A percentile compares a stretch with the other conserved stretches of the same genome.
Conservation (phyloP, 1,140 invertebrate species). For the Agrilus planipennis region DNA sequence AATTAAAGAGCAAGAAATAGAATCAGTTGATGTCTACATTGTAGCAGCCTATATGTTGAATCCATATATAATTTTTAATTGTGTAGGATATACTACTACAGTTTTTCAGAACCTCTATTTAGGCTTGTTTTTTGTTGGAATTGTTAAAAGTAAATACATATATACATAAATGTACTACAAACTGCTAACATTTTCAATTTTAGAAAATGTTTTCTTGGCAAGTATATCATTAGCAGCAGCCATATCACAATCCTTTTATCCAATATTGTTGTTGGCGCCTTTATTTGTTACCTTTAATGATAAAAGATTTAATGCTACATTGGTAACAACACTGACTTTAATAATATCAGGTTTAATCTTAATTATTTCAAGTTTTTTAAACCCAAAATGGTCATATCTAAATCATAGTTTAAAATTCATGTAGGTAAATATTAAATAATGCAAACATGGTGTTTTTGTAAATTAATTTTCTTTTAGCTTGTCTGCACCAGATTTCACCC, state of each 20-base stretch:
- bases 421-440: no score
- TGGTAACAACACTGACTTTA: no score
- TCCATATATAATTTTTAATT: slow-evolving; percentile 82
- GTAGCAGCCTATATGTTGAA: slow-evolving; percentile 81
- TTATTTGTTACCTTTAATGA: slow-evolving; percentile 31
- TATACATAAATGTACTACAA: slow-evolving; percentile 11
- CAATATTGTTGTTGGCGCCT: slow-evolving; percentile 71
- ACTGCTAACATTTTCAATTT: slow-evolving; percentile 14
- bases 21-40: slow-evolving; percentile 51
- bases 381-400: slow-evolving; percentile 61
- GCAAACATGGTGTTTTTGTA: no score
- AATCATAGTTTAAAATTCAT: slow-evolving; percentile 74
- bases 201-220: slow-evolving; percentile 39
- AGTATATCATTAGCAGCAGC: slow-evolving; percentile 60
- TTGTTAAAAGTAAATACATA: slow-evolving; percentile 45
- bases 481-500: slow-evolving; percentile 83
- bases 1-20: slow-evolving; percentile 41
- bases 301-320: slow-evolving; percentile 23
- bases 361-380: slow-evolving; percentile 35
- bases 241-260: slow-evolving; percentile 78
- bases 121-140: slow-evolving; percentile 53
- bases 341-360: slow-evolving; percentile 23
- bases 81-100: slow-evolving; percentile 82
- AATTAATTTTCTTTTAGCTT: slow-evolving; percentile 41
- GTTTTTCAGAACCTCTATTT: slow-evolving; percentile 79